Evolutionary conservation across 2,888 invertebrate genomes (phyloP).

Genomic region (Entomobrya multifasciata): DNA sequence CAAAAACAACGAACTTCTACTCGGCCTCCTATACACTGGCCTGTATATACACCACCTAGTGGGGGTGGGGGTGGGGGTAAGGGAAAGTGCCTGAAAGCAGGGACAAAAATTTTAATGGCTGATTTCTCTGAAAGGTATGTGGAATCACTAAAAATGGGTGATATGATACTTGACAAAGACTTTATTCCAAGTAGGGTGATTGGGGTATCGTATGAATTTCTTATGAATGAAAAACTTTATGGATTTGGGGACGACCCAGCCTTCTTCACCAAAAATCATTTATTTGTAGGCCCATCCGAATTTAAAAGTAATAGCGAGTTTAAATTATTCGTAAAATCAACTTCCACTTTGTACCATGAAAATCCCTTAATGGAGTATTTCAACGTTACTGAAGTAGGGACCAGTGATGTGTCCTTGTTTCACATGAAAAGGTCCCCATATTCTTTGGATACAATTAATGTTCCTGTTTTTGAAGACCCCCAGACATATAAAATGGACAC

Average conservation of each 20-base stretch:
- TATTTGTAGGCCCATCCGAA: constrained; percentile 62
- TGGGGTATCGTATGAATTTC: constrained; percentile 47
- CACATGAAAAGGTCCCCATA: background rate
- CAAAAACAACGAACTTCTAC: background rate
- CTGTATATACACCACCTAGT: background rate
- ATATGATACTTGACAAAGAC: constrained; percentile 66
- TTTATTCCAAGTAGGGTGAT: constrained; percentile 54
- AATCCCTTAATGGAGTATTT: constrained; percentile 70
- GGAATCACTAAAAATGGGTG: constrained; percentile 64
- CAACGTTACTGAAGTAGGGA: constrained; percentile 6
- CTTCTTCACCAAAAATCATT: constrained; percentile 68
- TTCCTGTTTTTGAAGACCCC: constrained; percentile 11
- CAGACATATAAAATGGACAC: constrained; percentile 40
- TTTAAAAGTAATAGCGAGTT: background rate
- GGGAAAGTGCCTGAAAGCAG: constrained; percentile 70
- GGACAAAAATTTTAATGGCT: constrained; percentile 63
- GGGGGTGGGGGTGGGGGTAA: too few species aligned
- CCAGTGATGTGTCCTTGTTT: background rate
- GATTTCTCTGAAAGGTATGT: constrained; percentile 51
- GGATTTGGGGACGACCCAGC: constrained; percentile 49
- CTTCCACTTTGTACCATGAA: background rate
- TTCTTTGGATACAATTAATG: background rate
- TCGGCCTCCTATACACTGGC: background rate
- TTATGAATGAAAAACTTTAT: constrained; percentile 48
- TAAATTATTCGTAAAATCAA: constrained; percentile 21